These are phyloP conservation scores for Tubulanus polymorphus DNA, from an alignment of 2,888 invertebrate genomes.

Conservation along the genomic window DNA sequence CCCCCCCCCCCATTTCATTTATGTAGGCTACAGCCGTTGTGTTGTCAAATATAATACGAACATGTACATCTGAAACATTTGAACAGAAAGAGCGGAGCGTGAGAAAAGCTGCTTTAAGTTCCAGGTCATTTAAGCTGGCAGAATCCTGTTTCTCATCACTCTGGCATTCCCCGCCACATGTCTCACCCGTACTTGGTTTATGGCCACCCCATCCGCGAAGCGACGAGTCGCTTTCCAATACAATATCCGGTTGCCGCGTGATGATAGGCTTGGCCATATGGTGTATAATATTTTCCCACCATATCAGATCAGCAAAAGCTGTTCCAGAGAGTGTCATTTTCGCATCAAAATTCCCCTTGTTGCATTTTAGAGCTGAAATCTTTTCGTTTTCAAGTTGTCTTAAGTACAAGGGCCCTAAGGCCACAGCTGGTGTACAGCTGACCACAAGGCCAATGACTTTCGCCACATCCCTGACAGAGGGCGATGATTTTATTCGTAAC, in stretches of 20 bases:
- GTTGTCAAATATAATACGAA: not conserved
- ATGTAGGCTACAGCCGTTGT: slow-evolving; percentile 2
- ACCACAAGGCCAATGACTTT: slow-evolving; percentile 6
- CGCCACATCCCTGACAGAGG: slow-evolving; percentile 7
- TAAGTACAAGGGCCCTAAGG: slow-evolving; percentile 1
- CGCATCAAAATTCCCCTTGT: slow-evolving; percentile 8
- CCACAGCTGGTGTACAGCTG: not conserved
- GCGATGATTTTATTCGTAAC: not conserved
- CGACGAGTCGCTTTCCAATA: slow-evolving; percentile 6
- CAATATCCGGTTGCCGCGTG: not conserved
- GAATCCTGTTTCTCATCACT: not conserved
- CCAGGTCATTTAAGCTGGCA: not conserved
- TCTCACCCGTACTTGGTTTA: not conserved
- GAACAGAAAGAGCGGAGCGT: not conserved
- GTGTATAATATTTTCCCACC: slow-evolving; percentile 5
- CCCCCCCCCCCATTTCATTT: not conserved
- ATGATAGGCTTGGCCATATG: not conserved
- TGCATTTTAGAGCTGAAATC: slow-evolving; percentile 1
- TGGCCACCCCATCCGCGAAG: not conserved
- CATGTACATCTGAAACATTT: not conserved
- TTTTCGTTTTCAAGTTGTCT: slow-evolving; percentile 5
- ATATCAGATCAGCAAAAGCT: not conserved
- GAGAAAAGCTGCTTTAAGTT: not conserved
- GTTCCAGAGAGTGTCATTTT: not conserved
- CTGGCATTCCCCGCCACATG: not conserved